Evolutionary conservation across 2,113 vertebrate species (phyloP).

Genomic region (Gallinago undulata): DNA sequence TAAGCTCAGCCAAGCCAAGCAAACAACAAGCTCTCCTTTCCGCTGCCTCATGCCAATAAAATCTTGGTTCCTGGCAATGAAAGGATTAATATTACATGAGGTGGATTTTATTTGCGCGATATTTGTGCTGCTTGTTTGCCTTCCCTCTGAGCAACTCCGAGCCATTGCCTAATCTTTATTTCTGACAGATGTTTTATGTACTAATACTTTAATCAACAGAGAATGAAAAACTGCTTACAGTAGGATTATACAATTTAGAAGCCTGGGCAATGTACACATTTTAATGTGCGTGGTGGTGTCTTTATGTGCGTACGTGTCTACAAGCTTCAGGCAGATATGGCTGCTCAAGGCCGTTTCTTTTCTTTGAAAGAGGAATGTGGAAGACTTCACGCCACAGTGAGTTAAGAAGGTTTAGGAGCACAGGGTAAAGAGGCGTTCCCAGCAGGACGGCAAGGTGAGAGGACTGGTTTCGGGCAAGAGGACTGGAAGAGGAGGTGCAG

Average conservation of each 20-base stretch:
- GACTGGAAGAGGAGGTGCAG: background rate
- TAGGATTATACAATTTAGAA: constrained; percentile 11
- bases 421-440: accelerated
- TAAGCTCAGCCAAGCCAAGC: background rate
- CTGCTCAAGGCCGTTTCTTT: background rate
- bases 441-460: background rate
- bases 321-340: background rate
- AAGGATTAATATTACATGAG: constrained; percentile 17
- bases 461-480: background rate
- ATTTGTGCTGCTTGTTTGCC: constrained; percentile 36
- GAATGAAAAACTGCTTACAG: constrained; percentile 20
- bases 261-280: background rate
- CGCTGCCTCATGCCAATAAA: background rate
- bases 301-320: background rate
- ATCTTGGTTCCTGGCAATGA: background rate
- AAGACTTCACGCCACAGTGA: background rate
- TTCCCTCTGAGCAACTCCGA: constrained; percentile 1
- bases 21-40: background rate
- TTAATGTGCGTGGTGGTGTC: background rate
- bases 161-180: constrained; percentile 47
- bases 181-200: constrained; percentile 59
- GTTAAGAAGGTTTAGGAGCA: background rate
- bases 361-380: background rate
- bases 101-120: background rate
- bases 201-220: constrained; percentile 56